These are phyloP conservation scores for Anableps anableps DNA, from an alignment of 2,797 vertebrate genomes.

Conservation along the genomic window DNA sequence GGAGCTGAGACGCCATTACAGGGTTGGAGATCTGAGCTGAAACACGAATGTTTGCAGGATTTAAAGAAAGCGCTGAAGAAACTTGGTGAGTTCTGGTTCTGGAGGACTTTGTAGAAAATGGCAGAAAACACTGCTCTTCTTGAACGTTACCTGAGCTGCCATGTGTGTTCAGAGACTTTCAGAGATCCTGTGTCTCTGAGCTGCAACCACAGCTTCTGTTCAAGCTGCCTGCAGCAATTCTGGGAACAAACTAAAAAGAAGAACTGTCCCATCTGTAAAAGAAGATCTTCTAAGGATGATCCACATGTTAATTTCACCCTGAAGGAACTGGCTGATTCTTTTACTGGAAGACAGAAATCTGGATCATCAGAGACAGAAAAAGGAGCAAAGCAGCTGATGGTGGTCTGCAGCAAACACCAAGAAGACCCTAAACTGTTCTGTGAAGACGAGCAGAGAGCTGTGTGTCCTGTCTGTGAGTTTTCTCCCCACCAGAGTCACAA, in stretches of 20 bases:
- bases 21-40: background rate
- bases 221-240: conserved; percentile 67
- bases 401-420: conserved; percentile 1
- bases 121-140: rapidly evolving
- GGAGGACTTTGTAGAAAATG: background rate
- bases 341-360: conserved; percentile 16
- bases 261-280: conserved; percentile 46
- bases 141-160: conserved; percentile 48
- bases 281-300: background rate
- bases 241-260: conserved; percentile 63
- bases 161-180: conserved; percentile 81
- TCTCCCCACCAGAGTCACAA: conserved; percentile 38
- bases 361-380: background rate
- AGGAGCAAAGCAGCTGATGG: conserved; percentile 2
- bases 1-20: background rate
- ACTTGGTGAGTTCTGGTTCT: background rate
- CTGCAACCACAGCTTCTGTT: conserved; percentile 84
- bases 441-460: conserved; percentile 40
- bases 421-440: background rate
- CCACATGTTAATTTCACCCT: rapidly evolving
- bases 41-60: background rate
- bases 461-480: conserved; percentile 43
- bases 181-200: conserved; percentile 78
- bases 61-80: background rate
- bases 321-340: conserved; percentile 26